Conservation (phyloP, 2,113 vertebrate species). For the Chaetodon trifascialis region DNA sequence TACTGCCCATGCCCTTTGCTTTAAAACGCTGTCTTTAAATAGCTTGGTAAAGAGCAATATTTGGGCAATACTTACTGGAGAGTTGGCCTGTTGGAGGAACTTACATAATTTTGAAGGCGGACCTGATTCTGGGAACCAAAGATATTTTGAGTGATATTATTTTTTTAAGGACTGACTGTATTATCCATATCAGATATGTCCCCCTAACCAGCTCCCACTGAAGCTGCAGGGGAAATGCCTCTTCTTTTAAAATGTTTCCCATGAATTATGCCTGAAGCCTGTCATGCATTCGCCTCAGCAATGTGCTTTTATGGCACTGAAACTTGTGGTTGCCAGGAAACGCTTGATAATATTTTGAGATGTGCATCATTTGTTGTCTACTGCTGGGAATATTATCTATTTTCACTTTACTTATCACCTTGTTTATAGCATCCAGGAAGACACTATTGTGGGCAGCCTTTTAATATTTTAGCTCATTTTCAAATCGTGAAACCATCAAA, state of each 20-base stretch:
- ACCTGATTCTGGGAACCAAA: conserved; percentile 35
- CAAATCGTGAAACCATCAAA: conserved; percentile 24
- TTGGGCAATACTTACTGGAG: conserved; percentile 29
- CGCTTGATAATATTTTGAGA: conserved; percentile 42
- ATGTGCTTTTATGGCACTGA: conserved; percentile 19
- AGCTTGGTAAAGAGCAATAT: conserved; percentile 36
- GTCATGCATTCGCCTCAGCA: conserved; percentile 9
- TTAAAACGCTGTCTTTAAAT: conserved; percentile 43
- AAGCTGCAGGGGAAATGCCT: conserved; percentile 39
- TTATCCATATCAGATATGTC: conserved; percentile 40
- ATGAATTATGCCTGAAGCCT: conserved; percentile 31
- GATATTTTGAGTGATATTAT: conserved; percentile 38
- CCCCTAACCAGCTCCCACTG: conserved; percentile 24
- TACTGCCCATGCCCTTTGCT: conserved; percentile 51
- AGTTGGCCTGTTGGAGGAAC: conserved; percentile 31
- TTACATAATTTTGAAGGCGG: conserved; percentile 28
- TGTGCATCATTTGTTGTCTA: conserved; percentile 31
- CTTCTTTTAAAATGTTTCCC: conserved; percentile 35
- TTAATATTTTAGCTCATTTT: conserved; percentile 24
- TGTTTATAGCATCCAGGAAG: conserved; percentile 44
- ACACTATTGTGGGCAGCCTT: conserved; percentile 21
- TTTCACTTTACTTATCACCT: conserved; percentile 17
- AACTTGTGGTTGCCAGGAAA: conserved; percentile 55
- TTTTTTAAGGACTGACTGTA: conserved; percentile 7
- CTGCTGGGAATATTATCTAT: conserved; percentile 35